Percentiles rank a stretch among this genome's conserved stretches.
Evolutionary conservation across 2,113 vertebrate genomes (phyloP).

Genomic region (Rissa tridactyla): DNA sequence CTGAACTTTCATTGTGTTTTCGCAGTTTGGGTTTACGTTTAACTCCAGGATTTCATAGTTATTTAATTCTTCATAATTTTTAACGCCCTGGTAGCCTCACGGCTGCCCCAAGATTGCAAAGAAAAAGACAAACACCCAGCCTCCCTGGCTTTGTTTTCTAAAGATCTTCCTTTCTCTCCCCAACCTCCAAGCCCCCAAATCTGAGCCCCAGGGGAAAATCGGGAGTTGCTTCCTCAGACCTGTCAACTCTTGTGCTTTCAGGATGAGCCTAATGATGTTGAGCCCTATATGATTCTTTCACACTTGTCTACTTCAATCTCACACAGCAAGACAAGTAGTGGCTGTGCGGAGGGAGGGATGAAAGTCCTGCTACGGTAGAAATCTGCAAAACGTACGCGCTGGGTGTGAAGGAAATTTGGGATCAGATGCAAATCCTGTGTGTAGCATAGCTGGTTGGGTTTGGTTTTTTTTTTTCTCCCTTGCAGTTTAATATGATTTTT

Average conservation of each 20-base stretch:
- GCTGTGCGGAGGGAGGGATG: constrained; percentile 43
- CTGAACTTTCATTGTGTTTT: constrained; percentile 53
- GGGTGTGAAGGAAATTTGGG: constrained; percentile 12
- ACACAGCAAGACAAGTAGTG: constrained; percentile 15
- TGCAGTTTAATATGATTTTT: constrained; percentile 22
- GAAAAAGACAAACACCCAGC: neutral
- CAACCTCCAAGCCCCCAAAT: constrained; percentile 32
- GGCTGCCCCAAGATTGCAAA: neutral
- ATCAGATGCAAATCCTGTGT: constrained; percentile 27
- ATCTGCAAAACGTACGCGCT: neutral
- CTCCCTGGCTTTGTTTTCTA: neutral
- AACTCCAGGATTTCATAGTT: neutral
- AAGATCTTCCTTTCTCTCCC: neutral
- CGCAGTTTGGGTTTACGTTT: constrained; percentile 39
- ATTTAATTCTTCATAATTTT: neutral
- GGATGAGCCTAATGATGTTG: constrained; percentile 61
- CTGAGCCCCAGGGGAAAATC: constrained; percentile 8
- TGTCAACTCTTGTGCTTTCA: constrained; percentile 61
- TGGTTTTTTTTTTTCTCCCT: fast-evolving
- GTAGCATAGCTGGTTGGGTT: neutral
- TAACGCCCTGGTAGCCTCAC: neutral
- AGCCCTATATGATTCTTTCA: constrained; percentile 70
- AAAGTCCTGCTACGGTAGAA: neutral
- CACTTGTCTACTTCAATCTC: constrained; percentile 72
- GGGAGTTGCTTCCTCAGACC: constrained; percentile 47